A percentile compares a stretch with the other conserved stretches of the same genome.
These are phyloP conservation scores for Tupaia tana DNA, from an alignment of 2,113 vertebrate genomes.

Conservation along the genomic window DNA sequence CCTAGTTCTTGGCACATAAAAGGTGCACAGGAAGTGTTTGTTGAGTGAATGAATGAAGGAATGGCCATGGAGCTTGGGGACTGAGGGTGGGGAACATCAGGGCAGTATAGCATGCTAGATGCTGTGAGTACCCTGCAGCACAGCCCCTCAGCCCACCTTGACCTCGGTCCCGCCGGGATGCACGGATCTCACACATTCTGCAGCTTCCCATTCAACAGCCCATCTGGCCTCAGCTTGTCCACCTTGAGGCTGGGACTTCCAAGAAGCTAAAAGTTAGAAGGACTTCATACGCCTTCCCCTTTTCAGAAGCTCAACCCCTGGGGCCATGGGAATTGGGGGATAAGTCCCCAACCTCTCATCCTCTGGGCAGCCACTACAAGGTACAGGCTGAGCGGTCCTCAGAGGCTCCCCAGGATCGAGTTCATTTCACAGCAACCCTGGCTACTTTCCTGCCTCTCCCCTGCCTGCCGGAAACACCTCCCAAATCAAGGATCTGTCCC, in stretches of 20 bases:
- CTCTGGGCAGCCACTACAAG: neutral
- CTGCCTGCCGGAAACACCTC: neutral
- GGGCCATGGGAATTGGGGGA: no score
- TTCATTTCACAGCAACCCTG: neutral
- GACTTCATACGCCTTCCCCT: neutral
- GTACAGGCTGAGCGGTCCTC: neutral
- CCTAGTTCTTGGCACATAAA: neutral
- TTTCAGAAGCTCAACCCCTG: neutral
- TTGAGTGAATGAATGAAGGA: neutral
- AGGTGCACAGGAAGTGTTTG: neutral
- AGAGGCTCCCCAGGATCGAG: neutral
- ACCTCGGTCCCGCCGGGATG: neutral
- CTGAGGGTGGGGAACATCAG: neutral
- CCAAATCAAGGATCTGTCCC: neutral
- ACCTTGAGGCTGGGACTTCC: neutral
- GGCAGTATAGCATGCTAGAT: neutral
- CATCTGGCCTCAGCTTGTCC: neutral
- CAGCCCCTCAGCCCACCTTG: neutral
- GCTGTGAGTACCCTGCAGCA: fast-evolving
- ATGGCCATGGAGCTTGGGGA: neutral
- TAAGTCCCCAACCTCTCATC: neutral
- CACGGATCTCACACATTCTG: fast-evolving
- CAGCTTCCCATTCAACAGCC: neutral
- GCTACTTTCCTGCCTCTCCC: neutral
- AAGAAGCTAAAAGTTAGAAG: no score